Base-by-base conservation (phyloP, 2,797 vertebrate genomes). In the Phrynocephalus guinanensis region DNA sequence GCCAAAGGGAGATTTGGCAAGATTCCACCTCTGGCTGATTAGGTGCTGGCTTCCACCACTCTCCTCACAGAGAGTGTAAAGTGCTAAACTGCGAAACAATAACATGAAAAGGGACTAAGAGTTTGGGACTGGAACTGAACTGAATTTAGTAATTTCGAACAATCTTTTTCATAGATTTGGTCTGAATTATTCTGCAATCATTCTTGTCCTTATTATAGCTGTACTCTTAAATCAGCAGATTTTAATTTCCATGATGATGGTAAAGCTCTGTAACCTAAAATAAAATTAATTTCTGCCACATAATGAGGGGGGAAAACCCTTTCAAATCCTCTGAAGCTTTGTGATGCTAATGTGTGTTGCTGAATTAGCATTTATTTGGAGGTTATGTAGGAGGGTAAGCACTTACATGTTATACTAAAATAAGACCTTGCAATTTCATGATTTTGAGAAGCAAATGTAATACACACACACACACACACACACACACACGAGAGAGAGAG, bases 381-480 rank as follows among this genome's bases (percentile, higher is more conserved):
- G 92, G 93, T 84, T 93, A 88, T 90, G 95, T 96, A 95, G 95
- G 95, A 52, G 91, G 95, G 94, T 95, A 95, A 92, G 93, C 93
- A 94, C 93, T 95, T 93, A 93, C 93, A 94, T 89, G 92, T 95
- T 95, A 94, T 93, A 92, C 92, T 87, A 92, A 88, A 93, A 93
- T 83, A 93, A 91, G 95, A 93, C 94, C 95, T 94, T 93, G 89
- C 87, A 93, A 89, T 93, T 91, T 92, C 44, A 91, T 95, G 91
- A 86, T 93, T 93, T 20, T 90, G 93, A 92, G 91, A 89, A 94
- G 90, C 93, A 92, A 95, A 93, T 76, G 63, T 52, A 87, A 83
- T 44, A 44, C 38, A 44, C 38, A 44, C 38, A 44, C 38, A 44
- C 38, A 44, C 38, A 44, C 38, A 44, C 38, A 38, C 38, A 38